Conservation (phyloP, 1,140 invertebrate genomes). For the Trinorchestia longiramus region DNA sequence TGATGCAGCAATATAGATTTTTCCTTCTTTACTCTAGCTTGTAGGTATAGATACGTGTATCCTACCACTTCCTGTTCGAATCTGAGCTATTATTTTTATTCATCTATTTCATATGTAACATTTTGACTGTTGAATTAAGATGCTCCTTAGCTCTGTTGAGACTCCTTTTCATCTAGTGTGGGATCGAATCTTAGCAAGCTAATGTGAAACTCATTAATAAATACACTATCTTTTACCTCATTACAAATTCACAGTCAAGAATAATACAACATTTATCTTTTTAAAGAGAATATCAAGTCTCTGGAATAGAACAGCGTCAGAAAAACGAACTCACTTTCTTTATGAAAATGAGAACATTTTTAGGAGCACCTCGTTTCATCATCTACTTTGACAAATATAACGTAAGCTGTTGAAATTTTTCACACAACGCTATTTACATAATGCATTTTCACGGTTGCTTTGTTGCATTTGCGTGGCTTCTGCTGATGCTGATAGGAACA, state of each 20-base stretch:
- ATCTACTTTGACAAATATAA: not conserved
- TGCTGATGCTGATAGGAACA: not conserved
- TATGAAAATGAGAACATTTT: not conserved
- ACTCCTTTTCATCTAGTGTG: not conserved
- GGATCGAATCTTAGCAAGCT: not conserved
- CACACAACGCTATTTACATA: not conserved
- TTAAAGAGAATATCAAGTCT: not conserved
- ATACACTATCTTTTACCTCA: not conserved
- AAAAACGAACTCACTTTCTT: not conserved
- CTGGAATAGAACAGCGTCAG: not conserved
- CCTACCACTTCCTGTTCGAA: no score
- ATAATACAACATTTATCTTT: not conserved
- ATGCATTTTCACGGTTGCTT: constrained; percentile 28
- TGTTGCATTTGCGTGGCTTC: constrained; percentile 20
- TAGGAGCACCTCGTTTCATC: not conserved
- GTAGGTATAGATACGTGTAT: not conserved
- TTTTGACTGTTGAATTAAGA: not conserved
- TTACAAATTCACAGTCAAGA: not conserved
- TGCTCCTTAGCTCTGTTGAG: not conserved
- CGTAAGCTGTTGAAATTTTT: not conserved
- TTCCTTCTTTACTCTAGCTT: not conserved
- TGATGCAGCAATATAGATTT: not conserved
- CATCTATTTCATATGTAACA: not conserved
- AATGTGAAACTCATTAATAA: not conserved
- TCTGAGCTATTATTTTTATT: not conserved